phyloP scores from a whole-genome alignment of 2,113 vertebrate genomes.

The Ursus arctos region DNA sequence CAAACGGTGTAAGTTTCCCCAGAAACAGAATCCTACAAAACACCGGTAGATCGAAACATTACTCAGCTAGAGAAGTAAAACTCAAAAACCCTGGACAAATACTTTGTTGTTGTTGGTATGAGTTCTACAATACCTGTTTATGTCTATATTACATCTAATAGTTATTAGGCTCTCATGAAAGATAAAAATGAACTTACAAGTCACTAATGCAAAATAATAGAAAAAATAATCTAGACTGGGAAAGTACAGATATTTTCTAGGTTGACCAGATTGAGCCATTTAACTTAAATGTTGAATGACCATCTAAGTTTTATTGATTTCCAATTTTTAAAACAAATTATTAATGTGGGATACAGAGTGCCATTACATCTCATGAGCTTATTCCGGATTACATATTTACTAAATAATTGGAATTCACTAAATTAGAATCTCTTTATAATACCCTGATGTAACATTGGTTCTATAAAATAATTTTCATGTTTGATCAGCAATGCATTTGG shows the following conservation, averaged over 20 bases:
- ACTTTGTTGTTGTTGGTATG: neutral
- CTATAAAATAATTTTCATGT: neutral
- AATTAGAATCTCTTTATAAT: neutral
- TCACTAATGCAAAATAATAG: neutral
- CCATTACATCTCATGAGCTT: neutral
- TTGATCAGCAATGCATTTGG: neutral
- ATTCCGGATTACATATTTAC: neutral
- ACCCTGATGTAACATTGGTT: neutral
- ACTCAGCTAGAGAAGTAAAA: conserved; percentile 20
- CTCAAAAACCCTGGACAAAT: neutral
- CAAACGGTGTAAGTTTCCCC: neutral
- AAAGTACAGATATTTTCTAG: neutral
- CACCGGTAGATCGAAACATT: neutral
- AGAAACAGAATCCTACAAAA: neutral
- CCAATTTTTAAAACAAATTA: neutral
- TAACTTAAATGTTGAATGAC: neutral
- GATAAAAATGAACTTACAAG: neutral
- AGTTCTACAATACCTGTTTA: neutral
- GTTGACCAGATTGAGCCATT: neutral
- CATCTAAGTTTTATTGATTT: neutral
- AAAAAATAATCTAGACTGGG: neutral
- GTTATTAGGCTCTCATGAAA: neutral
- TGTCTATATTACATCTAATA: neutral
- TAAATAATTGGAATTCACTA: neutral
- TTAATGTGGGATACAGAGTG: neutral